Evolutionary conservation across 2,888 invertebrate genomes (phyloP), one percentile per base, ranked within the genome.

Genomic region (Hartigia nigra): DNA sequence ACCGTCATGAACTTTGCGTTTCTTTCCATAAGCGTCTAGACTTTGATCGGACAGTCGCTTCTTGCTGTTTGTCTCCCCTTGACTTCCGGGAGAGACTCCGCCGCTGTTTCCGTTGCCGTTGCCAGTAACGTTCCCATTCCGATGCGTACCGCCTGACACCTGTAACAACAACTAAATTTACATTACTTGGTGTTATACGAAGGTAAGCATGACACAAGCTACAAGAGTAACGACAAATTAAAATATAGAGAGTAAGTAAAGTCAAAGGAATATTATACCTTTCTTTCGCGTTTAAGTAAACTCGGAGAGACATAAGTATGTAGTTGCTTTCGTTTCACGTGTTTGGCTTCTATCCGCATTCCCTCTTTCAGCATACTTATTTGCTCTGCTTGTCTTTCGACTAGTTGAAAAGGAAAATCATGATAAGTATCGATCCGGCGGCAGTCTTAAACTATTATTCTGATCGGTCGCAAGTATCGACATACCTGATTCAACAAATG

Each of bases 401-500:
- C 94, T 94, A 83, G 79, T 90, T 89, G 76, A 83, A 80, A 74
- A 82, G 1, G 55, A 55, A 55, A 55, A 55, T 55, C 23, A 23
- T 1, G 2, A 55, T 55, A 23, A 55, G 9, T 14, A 55, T 55
- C 23, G 2, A 23, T 55, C 23, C 9, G 23, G 9, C 23, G 2
- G 55, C 23, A 23, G 23, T 23, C 0, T 55, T n/a, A n/a, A 55
- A 55, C 23, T 23, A 2, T 23, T 9, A 55, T 5, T 55, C 5
- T 55, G 23, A 55, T 23, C 69, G 69, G 69, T 11, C 36, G 77
- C 76, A 79, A 31, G 74, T 75, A 75, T 78, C 14, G 12, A 74
- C 91, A 95, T 95, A 91, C 98, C 98, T 55, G 96, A 95, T 88
- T 98, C 96, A 0, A 97, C 97, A 92, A 99, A 99, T 76, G 95